Evolutionary conservation across 1,140 invertebrate species (phyloP).

Genomic region (Battus philenor): DNA sequence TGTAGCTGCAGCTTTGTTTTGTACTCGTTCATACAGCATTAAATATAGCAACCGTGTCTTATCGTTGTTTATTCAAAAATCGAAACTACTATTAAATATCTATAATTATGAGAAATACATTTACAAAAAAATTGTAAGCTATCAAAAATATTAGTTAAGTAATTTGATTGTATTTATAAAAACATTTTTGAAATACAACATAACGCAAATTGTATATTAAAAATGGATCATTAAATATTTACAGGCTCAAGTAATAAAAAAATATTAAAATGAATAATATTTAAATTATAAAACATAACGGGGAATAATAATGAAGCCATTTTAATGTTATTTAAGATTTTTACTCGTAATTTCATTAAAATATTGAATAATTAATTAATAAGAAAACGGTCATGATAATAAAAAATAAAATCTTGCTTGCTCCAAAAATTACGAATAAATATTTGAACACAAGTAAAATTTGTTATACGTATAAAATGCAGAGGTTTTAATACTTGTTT

Average conservation of each 20-base stretch:
- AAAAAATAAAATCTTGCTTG: too few species aligned
- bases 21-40: neutral
- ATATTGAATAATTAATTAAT: neutral
- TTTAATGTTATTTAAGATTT: neutral
- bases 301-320: neutral
- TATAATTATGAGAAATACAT: too few species aligned
- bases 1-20: constrained; percentile 17
- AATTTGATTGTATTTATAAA: neutral
- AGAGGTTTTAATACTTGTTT: constrained; percentile 37
- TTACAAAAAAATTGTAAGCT: too few species aligned
- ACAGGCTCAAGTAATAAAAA: neutral
- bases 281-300: neutral
- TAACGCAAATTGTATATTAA: neutral
- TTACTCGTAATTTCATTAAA: too few species aligned
- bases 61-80: too few species aligned
- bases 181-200: neutral
- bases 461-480: constrained; percentile 15
- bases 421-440: too few species aligned
- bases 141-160: too few species aligned
- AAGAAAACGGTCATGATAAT: neutral
- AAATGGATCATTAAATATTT: neutral
- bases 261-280: too few species aligned
- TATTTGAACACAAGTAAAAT: constrained; percentile 1
- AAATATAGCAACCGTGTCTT: too few species aligned
- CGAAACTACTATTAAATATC: too few species aligned